Evolutionary conservation across 2,113 vertebrate species (phyloP), one percentile per base, ranked within the genome.

Genomic region (Echinops telfairi): DNA sequence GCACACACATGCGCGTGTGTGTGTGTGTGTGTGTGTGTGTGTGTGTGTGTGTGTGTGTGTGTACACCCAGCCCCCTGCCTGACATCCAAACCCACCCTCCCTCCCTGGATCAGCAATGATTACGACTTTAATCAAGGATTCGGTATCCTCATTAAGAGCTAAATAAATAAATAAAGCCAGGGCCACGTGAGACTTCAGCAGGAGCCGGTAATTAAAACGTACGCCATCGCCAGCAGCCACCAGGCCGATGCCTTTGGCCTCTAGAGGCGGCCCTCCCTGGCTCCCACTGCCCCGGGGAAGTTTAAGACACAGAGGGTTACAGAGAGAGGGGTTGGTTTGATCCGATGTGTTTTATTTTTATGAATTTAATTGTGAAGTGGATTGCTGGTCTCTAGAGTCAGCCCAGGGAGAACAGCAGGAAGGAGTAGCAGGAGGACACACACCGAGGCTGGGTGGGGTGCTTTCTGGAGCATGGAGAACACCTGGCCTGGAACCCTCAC

Each of bases 121-220:
- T 96, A 96, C 66, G 31, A 92, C 96, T 97, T 95, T 97, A 97
- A 97, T 97, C 96, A 97, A 97, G 94, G 95, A 96, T 96, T 96
- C 96, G 84, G 96, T 95, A 94, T 95, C 96, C 96, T 96, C 96
- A 95, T 97, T 96, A 97, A 97, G 95, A 94, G 86, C 94, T 93
- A 97, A 96, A 97, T 97, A 97, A 96, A 97, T 97, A 97, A 96
- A 96, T 94, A 96, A 96, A 95, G 83, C 88, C 64, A 86, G 80
- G 89, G 90, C 95, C 96, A 96, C 19, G 33, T 80, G 96, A 96
- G 95, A 96, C 77, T 94, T 92, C 94, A 97, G 93, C 83, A 22
- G 5, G 94, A 94, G 92, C 92, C 27, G 33, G 94, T 94, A 96
- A 97, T 96, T 95, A 94, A 92, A 96, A 58, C 9, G 10, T 95